These are phyloP conservation scores for Sceloporus tristichus DNA, from an alignment of 2,113 vertebrate species.

Conservation along the genomic window DNA sequence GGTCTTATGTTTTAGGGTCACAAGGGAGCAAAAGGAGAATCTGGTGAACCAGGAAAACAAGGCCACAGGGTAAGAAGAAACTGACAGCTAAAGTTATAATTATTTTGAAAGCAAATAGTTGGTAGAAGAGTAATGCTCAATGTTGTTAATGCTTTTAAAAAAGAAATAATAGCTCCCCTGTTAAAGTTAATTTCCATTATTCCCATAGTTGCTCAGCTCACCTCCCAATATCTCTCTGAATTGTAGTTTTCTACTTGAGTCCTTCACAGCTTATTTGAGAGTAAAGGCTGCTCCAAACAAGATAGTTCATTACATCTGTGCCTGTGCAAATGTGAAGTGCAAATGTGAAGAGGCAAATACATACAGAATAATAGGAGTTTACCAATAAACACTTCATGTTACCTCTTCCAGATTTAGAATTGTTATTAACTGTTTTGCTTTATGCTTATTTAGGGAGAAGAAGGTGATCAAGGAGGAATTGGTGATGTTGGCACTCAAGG, in stretches of 20 bases:
- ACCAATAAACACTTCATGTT: not conserved
- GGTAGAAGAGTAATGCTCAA: not conserved
- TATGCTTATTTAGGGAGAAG: slow-evolving; percentile 86
- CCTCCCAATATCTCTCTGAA: not conserved
- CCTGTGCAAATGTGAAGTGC: too few species aligned
- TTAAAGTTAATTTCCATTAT: slow-evolving; percentile 12
- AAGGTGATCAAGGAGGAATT: slow-evolving; percentile 89
- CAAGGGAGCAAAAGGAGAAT: slow-evolving; percentile 94
- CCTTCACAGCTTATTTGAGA: not conserved
- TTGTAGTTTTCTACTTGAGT: not conserved
- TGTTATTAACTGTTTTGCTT: slow-evolving; percentile 17
- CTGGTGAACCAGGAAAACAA: slow-evolving; percentile 96
- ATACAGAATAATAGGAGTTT: not conserved
- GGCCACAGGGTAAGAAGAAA: slow-evolving; percentile 92
- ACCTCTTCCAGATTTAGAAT: not conserved
- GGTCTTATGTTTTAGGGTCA: slow-evolving; percentile 85
- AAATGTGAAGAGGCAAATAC: not conserved
- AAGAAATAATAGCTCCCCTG: not conserved
- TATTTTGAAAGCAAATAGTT: not conserved
- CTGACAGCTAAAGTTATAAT: not conserved
- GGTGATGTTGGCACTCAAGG: slow-evolving; percentile 93
- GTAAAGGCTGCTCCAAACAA: not conserved
- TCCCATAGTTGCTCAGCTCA: not conserved
- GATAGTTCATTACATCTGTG: not conserved
- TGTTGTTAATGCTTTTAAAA: not conserved